Evolutionary conservation across 2,888 invertebrate species (phyloP).

Genomic region (Aquatica leii): DNA sequence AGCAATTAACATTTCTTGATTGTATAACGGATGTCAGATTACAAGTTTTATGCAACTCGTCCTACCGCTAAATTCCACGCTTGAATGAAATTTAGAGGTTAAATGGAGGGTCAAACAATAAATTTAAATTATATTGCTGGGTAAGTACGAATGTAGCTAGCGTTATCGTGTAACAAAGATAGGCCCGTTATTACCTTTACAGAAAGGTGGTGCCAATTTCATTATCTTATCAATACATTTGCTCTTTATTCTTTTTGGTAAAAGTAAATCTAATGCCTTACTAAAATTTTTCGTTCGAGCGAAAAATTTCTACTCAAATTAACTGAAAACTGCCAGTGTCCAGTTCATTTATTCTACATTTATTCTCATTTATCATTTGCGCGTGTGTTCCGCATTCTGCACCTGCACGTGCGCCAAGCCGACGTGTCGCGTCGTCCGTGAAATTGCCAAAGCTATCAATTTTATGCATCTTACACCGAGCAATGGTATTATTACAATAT

Average conservation of each 20-base stretch:
- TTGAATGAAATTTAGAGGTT: conserved; percentile 14
- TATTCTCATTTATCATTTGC: conserved; percentile 50
- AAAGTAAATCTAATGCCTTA: too few relatives aligned
- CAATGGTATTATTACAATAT: conserved; percentile 54
- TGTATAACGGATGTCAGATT: conserved; percentile 14
- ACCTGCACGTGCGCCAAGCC: conserved; percentile 37
- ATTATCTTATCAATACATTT: conserved; percentile 6
- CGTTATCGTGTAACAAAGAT: conserved; percentile 9
- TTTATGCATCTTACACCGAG: conserved; percentile 55
- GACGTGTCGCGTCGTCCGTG: conserved; percentile 42
- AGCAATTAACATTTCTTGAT: conserved; percentile 14
- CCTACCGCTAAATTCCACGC: conserved; percentile 12
- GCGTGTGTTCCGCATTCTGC: conserved; percentile 41
- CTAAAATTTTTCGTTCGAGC: conserved; percentile 15
- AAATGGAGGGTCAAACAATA: conserved; percentile 13
- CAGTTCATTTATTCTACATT: conserved; percentile 57
- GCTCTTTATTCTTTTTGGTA: background rate
- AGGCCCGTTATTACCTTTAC: conserved; percentile 6
- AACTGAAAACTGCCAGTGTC: conserved; percentile 56
- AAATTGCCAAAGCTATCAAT: conserved; percentile 56
- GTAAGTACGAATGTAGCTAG: conserved; percentile 13
- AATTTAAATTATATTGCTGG: conserved; percentile 14
- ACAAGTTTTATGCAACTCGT: conserved; percentile 14
- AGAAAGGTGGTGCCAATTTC: conserved; percentile 7
- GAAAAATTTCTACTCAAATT: conserved; percentile 48